These are phyloP conservation scores for Ispidina lecontei DNA, from an alignment of 2,797 vertebrate genomes.

Conservation along the genomic window DNA sequence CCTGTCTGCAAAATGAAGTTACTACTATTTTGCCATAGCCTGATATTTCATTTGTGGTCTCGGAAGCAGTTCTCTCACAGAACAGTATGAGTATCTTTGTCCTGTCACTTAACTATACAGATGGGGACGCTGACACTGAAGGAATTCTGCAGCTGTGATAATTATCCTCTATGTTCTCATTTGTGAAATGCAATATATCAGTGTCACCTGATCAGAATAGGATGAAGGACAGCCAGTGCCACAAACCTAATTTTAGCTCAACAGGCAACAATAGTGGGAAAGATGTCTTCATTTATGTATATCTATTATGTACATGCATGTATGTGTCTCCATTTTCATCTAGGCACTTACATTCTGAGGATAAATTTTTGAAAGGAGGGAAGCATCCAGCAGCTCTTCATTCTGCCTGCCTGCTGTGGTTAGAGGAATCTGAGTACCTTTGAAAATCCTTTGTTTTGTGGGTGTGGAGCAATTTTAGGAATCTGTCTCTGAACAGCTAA, in stretches of 20 bases:
- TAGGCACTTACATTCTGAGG: not conserved
- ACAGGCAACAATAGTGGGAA: not conserved
- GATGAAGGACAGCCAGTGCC: not conserved
- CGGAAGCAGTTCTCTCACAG: not conserved
- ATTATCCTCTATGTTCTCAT: not conserved
- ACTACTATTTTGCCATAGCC: not conserved
- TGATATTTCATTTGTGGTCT: not conserved
- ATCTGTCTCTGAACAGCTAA: not conserved
- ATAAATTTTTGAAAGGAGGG: not conserved
- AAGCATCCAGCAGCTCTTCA: not conserved
- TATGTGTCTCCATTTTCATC: not conserved
- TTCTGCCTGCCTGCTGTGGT: not conserved
- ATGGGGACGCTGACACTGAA: not conserved
- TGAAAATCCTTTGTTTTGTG: not conserved
- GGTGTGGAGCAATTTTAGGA: not conserved
- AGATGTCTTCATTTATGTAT: not conserved
- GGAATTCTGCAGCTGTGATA: constrained; percentile 3
- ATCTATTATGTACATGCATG: not conserved
- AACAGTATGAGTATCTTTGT: not conserved
- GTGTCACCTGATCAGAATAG: not conserved
- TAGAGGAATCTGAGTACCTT: not conserved
- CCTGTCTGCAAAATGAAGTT: not conserved
- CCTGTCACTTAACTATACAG: not conserved
- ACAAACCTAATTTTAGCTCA: not conserved
- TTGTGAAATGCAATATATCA: not conserved